Base-by-base conservation (phyloP, 2,113 vertebrate genomes). In the Ramphastos sulfuratus region DNA sequence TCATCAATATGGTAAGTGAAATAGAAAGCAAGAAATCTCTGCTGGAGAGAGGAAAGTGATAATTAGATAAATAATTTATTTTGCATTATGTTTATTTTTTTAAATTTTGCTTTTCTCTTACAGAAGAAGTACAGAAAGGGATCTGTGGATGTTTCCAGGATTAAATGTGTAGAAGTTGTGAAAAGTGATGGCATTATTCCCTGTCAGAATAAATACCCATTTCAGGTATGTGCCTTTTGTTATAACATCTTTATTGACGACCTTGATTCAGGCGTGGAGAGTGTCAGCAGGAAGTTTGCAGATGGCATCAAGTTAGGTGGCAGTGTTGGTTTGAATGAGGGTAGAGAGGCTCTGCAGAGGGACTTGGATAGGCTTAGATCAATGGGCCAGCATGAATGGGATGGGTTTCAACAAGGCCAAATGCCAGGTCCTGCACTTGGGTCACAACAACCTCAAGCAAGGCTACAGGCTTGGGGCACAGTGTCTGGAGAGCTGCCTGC, bases 121-220 rank as follows among this genome's bases (percentile, higher is more conserved):
- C 71, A 99, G 99, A 99, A 98, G 95, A 99, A 98, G 89, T 97
- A 98, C 94, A 98, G 97, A 94, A 99, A 99, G 92, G 99, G 99
- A 65, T 98, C 96, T 58, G 98, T 99, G 63, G 99, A 99, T 67
- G 79, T 99, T 97, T 98, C 98, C 60, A 98, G 97, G 89, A 98
- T 99, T 94, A 98, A 98, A 76, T 99, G 99, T 95, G 99, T 98
- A 50, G 99, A 99, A 97, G 98, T 98, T 70, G 99, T 99, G 81
- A 99, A 97, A 97, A 98, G 96, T n/a, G 98, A 98, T 73, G 97
- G 97, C 8, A 90, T 97, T 92, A 98, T 99, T 93, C 99, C 99
- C 72, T 99, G 99, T 96, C 98, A 98, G 93, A 99, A 99, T 96
- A 99, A 99, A 95, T 99, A 98, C 55, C 98, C 99, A 4, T 99